Evolutionary conservation across 2,888 invertebrate species (phyloP), one percentile per base, ranked within the genome.

Genomic region (Drosophila ezoana): DNA sequence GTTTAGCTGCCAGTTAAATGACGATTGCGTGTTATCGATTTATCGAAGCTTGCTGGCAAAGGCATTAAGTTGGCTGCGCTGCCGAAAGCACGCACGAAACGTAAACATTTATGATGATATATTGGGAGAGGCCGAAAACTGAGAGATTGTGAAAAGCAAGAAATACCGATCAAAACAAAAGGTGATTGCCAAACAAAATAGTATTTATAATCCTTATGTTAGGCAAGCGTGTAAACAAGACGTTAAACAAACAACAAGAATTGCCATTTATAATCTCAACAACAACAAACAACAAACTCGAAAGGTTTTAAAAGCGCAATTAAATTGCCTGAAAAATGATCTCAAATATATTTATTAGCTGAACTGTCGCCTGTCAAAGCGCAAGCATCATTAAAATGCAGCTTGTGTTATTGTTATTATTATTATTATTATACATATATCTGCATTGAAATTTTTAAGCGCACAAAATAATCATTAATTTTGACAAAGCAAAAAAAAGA

Each of bases 291-390:
- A 49, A 37, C 32, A 48, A 48, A 49, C 23, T n/a, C 37, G 14
- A 16, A 32, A 49, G n/a, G n/a, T 11, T 35, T 28, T 41, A 14
- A n/a, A 32, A 16, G 11, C 18, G 45, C 35, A 54, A 58, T 51
- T 53, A 72, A 76, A 52, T 45, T 40, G 48, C 14, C 33, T 76
- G 76, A 76, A 48, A 63, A 61, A 73, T 78, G 14, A 68, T 58
- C 53, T 52, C n/a, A 14, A 54, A 68, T 41, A 63, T 57, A 73
- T 56, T 60, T 61, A 76, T 70, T 53, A 37, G 54, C 56, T 43
- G 28, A 51, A 41, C 18, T 51, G 45, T 10, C 41, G 38, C 32
- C 35, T 51, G 70, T 69, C 51, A 68, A 37, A 16, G 18, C 28
- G 16, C 33, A 35, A 35, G 10, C 11, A 40, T 43, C 49, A 56